Evolutionary conservation across 2,113 vertebrate genomes (phyloP).

Genomic region (Limanda limanda): DNA sequence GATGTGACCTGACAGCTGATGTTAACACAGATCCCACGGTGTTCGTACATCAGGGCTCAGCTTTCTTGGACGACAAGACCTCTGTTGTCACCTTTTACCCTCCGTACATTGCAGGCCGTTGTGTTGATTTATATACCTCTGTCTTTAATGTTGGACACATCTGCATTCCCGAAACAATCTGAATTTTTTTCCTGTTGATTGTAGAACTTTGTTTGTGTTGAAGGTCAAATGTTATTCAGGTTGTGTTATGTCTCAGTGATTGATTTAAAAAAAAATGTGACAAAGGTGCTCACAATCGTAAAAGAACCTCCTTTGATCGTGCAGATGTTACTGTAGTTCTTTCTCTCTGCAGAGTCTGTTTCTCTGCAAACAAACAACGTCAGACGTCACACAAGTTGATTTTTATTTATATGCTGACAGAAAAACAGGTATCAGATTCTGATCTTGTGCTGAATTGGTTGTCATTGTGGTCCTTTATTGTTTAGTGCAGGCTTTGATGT

Average conservation of each 20-base stretch:
- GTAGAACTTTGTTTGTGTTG: conserved; percentile 6
- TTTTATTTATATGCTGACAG: conserved; percentile 13
- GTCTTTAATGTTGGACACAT: conserved; percentile 28
- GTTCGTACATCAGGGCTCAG: not conserved
- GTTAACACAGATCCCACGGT: not conserved
- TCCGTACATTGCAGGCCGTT: not conserved
- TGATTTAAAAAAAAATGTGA: conserved; percentile 33
- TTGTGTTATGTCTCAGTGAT: conserved; percentile 29
- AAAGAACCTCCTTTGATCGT: conserved; percentile 18
- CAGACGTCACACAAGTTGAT: conserved; percentile 9
- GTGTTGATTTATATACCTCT: conserved; percentile 28
- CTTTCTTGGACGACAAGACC: not conserved
- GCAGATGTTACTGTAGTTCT: not conserved
- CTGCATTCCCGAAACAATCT: conserved; percentile 33
- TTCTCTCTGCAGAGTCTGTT: no score
- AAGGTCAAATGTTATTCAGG: conserved; percentile 22
- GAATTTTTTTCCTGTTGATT: conserved; percentile 10
- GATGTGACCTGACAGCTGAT: conserved; percentile 2
- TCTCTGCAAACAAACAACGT: not conserved
- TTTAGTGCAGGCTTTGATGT: conserved; percentile 20
- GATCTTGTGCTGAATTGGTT: conserved; percentile 21
- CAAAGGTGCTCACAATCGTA: conserved; percentile 55
- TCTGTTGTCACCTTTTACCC: not conserved
- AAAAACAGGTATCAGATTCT: conserved; percentile 29
- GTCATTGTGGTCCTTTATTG: conserved; percentile 29